A percentile compares a stretch with the other conserved stretches of the same genome.
These are phyloP conservation scores for Actinia equina DNA, from an alignment of 64 coral and sea anemone species.

Conservation along the genomic window DNA sequence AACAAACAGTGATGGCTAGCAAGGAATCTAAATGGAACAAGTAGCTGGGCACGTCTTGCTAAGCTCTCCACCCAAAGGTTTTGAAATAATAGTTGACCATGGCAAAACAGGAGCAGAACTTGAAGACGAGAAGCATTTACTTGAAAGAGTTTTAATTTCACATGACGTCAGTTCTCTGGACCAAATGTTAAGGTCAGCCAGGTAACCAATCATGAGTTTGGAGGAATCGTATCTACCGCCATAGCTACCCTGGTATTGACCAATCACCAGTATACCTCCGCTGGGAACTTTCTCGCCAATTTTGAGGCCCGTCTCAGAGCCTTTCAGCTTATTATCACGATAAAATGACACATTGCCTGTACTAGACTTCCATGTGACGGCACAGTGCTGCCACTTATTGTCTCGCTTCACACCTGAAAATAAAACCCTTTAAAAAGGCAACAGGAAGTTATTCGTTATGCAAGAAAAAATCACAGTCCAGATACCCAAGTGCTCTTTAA, in stretches of 20 bases:
- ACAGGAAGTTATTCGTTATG: no score
- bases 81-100: not conserved
- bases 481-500: no score
- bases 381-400: not conserved
- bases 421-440: no score
- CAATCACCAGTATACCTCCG: not conserved
- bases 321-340: not conserved
- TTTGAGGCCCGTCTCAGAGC: not conserved
- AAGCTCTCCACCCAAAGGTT: not conserved
- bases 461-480: no score
- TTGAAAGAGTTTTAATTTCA: not conserved
- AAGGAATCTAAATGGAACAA: not conserved
- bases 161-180: not conserved
- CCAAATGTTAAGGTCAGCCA: slow-evolving; percentile 8
- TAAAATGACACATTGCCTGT: not conserved
- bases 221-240: not conserved
- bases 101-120: not conserved
- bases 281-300: not conserved
- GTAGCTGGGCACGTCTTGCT: not conserved
- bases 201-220: slow-evolving; percentile 6
- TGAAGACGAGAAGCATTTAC: not conserved
- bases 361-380: not conserved
- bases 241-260: slow-evolving; percentile 20
- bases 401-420: not conserved
- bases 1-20: no score